These are phyloP conservation scores for Magallana ariakensis DNA, from an alignment of 1,140 invertebrate genomes.

Conservation along the genomic window DNA sequence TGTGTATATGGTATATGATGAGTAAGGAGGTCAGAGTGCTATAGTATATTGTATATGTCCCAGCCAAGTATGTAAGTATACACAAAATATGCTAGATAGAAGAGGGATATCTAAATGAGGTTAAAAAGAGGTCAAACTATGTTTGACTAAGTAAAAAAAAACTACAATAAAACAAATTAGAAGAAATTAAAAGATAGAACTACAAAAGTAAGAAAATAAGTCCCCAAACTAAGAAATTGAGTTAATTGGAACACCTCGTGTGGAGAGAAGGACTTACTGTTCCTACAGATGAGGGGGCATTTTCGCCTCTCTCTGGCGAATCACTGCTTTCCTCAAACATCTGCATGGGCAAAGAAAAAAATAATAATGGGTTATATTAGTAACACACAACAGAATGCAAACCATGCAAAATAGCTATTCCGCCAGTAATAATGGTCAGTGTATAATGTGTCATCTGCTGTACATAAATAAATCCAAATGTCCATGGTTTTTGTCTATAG, in stretches of 20 bases:
- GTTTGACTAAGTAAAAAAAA: background rate
- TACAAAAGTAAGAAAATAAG: background rate
- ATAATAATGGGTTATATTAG: constrained; percentile 10
- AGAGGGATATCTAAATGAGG: background rate
- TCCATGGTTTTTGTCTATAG: background rate
- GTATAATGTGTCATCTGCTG: background rate
- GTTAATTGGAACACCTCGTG: background rate
- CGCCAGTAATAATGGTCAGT: background rate
- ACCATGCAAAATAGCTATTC: background rate
- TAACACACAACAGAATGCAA: constrained; percentile 18
- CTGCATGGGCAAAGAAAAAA: constrained; percentile 23
- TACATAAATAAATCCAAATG: background rate
- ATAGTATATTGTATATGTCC: background rate
- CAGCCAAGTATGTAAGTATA: background rate
- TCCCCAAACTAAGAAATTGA: constrained; percentile 12
- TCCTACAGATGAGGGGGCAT: background rate
- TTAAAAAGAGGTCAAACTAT: constrained; percentile 22
- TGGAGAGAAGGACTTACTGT: constrained; percentile 8
- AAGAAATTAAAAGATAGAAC: background rate
- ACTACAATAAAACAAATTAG: background rate
- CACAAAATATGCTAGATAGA: background rate
- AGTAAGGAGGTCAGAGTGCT: background rate
- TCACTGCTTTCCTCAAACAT: constrained; percentile 30
- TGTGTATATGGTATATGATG: no score
- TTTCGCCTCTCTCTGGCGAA: constrained; percentile 11